phyloP scores from a whole-genome alignment of 1,140 invertebrate genomes.

The Trichogramma pretiosum region DNA sequence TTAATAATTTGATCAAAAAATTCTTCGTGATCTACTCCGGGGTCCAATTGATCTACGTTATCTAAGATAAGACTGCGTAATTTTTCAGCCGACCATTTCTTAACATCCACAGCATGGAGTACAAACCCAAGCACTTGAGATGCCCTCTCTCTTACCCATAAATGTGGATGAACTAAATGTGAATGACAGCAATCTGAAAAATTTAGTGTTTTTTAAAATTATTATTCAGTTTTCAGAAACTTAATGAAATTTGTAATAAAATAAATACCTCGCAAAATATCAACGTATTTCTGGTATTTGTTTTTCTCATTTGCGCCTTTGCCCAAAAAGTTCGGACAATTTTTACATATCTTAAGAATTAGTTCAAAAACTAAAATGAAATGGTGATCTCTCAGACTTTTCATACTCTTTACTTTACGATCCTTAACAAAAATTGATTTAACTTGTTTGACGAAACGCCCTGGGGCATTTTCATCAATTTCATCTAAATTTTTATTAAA shows the following conservation, averaged over 20 bases:
- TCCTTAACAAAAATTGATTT: slow-evolving; percentile 23
- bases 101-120: slow-evolving; percentile 53
- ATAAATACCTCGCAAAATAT: slow-evolving; percentile 46
- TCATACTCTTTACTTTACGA: slow-evolving; percentile 25
- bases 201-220: slow-evolving; percentile 3
- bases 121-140: slow-evolving; percentile 66
- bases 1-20: slow-evolving; percentile 63
- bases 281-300: slow-evolving; percentile 39
- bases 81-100: slow-evolving; percentile 52
- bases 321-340: slow-evolving; percentile 48
- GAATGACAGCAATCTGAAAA: slow-evolving; percentile 41
- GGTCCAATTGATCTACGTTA: slow-evolving; percentile 63
- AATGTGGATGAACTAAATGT: slow-evolving; percentile 54
- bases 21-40: slow-evolving; percentile 47
- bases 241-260: slow-evolving; percentile 1
- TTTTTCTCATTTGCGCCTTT: slow-evolving; percentile 30
- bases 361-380: slow-evolving; percentile 62
- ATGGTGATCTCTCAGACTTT: slow-evolving; percentile 56
- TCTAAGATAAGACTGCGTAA: slow-evolving; percentile 63
- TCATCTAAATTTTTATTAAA: slow-evolving; percentile 29
- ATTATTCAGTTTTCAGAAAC: background rate
- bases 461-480: slow-evolving; percentile 27
- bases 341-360: slow-evolving; percentile 51
- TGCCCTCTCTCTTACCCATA: slow-evolving; percentile 67
- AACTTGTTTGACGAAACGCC: slow-evolving; percentile 31